Percentiles rank a stretch among this genome's conserved stretches.
phyloP scores from a whole-genome alignment of 2,888 invertebrate species.

The Exephanes ischioxanthus region DNA sequence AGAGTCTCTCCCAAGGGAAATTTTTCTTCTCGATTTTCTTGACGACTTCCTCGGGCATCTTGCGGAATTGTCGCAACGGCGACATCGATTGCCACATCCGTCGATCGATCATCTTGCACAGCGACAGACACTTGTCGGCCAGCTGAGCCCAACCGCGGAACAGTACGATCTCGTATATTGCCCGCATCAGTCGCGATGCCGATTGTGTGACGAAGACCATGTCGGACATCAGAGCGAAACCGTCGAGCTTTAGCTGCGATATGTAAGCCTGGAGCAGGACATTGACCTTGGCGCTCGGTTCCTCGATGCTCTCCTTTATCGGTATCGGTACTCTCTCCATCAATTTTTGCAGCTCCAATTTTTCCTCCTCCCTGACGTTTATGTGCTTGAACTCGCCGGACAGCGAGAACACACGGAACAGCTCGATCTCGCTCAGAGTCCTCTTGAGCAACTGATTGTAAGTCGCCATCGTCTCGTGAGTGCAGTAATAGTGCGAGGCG shows the following conservation, averaged over 20 bases:
- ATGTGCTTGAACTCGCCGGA: slow-evolving; percentile 98
- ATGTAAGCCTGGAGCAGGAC: slow-evolving; percentile 98
- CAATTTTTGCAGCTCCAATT: slow-evolving; percentile 97
- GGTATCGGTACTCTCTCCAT: slow-evolving; percentile 98
- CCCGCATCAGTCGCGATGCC: slow-evolving; percentile 96
- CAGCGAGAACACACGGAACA: slow-evolving; percentile 99
- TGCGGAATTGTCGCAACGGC: slow-evolving; percentile 97
- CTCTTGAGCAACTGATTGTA: slow-evolving; percentile 99
- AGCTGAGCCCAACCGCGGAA: slow-evolving; percentile 98
- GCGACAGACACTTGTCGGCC: slow-evolving; percentile 96
- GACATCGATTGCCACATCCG: slow-evolving; percentile 99
- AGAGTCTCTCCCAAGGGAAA: slow-evolving; percentile 96
- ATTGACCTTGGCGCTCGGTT: slow-evolving; percentile 98
- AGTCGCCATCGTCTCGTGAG: slow-evolving; percentile 97
- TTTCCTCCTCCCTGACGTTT: slow-evolving; percentile 97
- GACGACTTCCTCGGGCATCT: slow-evolving; percentile 98
- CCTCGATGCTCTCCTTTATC: slow-evolving; percentile 99
- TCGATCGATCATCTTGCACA: slow-evolving; percentile 99
- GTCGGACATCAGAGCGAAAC: slow-evolving; percentile 99
- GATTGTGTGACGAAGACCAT: slow-evolving; percentile 99
- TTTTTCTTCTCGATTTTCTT: slow-evolving; percentile 99
- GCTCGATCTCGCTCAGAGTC: slow-evolving; percentile 98
- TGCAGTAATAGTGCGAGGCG: slow-evolving; percentile 99
- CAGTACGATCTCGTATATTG: slow-evolving; percentile 98
- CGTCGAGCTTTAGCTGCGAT: slow-evolving; percentile 98